Percentiles rank a stretch among this genome's conserved stretches.
phyloP scores from a whole-genome alignment of 2,797 vertebrate species.

The Pelobates cultripes region DNA sequence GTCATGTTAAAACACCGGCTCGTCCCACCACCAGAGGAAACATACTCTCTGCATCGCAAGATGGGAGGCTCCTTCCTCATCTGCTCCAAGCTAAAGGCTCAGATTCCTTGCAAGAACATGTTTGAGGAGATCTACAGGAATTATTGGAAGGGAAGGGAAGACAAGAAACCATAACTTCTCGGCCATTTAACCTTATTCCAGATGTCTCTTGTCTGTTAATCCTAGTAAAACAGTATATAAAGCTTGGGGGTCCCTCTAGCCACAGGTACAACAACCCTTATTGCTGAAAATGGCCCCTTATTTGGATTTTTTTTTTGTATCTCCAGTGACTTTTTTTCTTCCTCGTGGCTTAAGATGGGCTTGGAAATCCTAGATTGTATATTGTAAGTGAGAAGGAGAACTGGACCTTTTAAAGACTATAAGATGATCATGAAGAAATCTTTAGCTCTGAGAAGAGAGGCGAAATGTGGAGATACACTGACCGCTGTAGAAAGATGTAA shows the following conservation, averaged over 20 bases:
- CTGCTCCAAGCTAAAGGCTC: slow-evolving; percentile 90
- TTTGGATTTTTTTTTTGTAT: no score
- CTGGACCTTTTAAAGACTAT: background rate
- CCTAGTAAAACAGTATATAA: background rate
- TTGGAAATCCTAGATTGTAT: background rate
- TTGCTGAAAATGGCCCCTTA: background rate
- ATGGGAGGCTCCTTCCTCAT: slow-evolving; percentile 98
- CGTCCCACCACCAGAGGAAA: slow-evolving; percentile 92
- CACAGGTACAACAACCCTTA: background rate
- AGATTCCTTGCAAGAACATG: slow-evolving; percentile 87
- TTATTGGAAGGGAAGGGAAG: slow-evolving; percentile 80
- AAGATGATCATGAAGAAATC: background rate
- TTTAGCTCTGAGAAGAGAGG: background rate
- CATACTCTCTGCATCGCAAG: slow-evolving; percentile 96
- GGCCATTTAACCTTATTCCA: no score
- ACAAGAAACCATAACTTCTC: slow-evolving; percentile 59
- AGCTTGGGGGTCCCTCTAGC: no score
- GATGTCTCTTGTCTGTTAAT: background rate
- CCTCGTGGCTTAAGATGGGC: background rate
- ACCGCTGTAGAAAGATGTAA: no score
- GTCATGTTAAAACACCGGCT: slow-evolving; percentile 95
- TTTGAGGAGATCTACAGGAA: slow-evolving; percentile 82
- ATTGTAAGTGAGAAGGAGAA: background rate
- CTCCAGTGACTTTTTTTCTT: background rate
- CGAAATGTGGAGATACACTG: no score